Evolutionary conservation across 2,797 vertebrate species (phyloP), one percentile per base, ranked within the genome.

Genomic region (Rhyacichthys aspro): DNA sequence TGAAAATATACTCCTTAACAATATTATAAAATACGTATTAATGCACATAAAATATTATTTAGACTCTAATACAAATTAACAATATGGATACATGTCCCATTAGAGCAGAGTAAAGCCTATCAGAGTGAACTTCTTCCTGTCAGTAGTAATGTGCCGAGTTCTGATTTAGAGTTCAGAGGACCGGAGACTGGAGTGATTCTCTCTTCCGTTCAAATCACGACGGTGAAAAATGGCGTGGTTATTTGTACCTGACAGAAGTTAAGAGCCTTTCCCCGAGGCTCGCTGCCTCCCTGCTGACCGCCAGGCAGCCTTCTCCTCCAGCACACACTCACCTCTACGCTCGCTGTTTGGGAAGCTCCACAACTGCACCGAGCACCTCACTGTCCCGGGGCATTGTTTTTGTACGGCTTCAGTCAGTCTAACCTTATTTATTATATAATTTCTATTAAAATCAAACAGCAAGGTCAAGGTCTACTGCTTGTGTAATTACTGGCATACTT

Each of bases 211-310:
- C 81, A 91, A 92, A 91, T 91, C 90, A 85, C 86, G 86, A 74
- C 77, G 84, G 89, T 93, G 91, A 94, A 93, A 93, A 93, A 94
- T 93, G 89, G 90, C 68, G 59, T 87, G 90, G 90, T 92, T 93
- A 93, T 93, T 93, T 93, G 91, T 91, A 88, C 90, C 88, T 93
- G 93, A 93, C 92, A 94, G 92, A 92, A 93, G 93, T 93, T 93
- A 94, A 93, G 91, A 93, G 93, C 90, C 89, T 92, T 86, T 92
- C 92, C 92, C 92, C 50, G 82, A 85, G 90, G 91, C 87, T 84
- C 69, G 17, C 65, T 65, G 86, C 72, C 87, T 93, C 91, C 92
- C 92, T 54, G 84, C 89, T 92, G 93, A 93, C 92, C 89, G 76
- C 79, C 55, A 91, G 88, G 78, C 83, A 88, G 87, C 81, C 83